These are phyloP conservation scores for Diorhabda carinulata DNA, from an alignment of 1,140 invertebrate genomes.

Conservation along the genomic window DNA sequence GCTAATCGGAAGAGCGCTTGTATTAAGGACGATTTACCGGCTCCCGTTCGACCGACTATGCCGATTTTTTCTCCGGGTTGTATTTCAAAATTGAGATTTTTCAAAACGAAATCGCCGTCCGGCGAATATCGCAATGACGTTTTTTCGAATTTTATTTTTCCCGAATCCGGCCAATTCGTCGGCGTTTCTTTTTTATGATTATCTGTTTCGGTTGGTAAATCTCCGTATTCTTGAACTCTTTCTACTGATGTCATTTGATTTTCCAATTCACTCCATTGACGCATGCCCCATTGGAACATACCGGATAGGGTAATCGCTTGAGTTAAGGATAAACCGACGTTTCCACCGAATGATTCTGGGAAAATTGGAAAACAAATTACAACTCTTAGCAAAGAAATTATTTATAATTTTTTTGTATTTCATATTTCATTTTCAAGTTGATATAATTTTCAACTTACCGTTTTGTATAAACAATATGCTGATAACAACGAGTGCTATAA, in stretches of 20 bases:
- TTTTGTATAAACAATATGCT: conserved; percentile 52
- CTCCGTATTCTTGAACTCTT: conserved; percentile 49
- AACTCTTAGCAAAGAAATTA: not conserved
- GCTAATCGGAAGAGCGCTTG: conserved; percentile 66
- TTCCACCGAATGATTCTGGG: conserved; percentile 48
- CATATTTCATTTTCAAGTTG: not conserved
- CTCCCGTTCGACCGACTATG: conserved; percentile 73
- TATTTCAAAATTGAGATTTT: conserved; percentile 54
- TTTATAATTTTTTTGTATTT: conserved; percentile 24
- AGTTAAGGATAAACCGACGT: conserved; percentile 57
- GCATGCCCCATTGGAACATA: conserved; percentile 69
- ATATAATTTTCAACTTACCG: conserved; percentile 37
- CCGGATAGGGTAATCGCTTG: conserved; percentile 55
- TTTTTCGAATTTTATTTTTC: conserved; percentile 42
- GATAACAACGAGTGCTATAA: conserved; percentile 55
- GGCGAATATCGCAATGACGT: conserved; percentile 55
- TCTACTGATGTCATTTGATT: conserved; percentile 67
- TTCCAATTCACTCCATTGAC: conserved; percentile 68
- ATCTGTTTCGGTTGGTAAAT: conserved; percentile 31
- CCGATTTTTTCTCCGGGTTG: conserved; percentile 60
- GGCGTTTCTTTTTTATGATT: conserved; percentile 49
- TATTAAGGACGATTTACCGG: conserved; percentile 77
- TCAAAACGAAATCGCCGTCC: conserved; percentile 51
- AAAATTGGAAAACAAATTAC: not conserved
- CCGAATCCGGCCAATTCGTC: conserved; percentile 35